These are phyloP conservation scores for Cichladusa arquata DNA, from an alignment of 2,113 vertebrate genomes.

Conservation along the genomic window DNA sequence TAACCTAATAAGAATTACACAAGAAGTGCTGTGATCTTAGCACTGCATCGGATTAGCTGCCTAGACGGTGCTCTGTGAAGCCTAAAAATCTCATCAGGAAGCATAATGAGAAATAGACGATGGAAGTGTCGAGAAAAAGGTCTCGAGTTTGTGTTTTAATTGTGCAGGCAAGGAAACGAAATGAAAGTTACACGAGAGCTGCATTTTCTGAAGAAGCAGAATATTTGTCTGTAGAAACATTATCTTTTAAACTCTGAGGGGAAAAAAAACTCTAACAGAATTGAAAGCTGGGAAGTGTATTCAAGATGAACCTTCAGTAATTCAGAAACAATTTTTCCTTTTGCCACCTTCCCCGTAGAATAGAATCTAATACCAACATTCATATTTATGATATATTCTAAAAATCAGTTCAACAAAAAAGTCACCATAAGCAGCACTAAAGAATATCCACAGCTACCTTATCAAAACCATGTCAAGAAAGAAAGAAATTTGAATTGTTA, in stretches of 20 bases:
- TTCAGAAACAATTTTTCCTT: background rate
- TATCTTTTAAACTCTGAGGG: background rate
- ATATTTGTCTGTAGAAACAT: background rate
- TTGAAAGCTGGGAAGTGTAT: background rate
- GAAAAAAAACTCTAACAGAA: background rate
- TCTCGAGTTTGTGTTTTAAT: slow-evolving; percentile 43
- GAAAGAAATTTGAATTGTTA: background rate
- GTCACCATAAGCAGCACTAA: background rate
- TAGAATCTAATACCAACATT: background rate
- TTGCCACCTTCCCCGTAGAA: background rate
- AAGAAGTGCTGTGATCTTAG: slow-evolving; percentile 55
- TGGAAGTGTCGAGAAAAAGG: slow-evolving; percentile 13
- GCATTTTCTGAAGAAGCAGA: background rate
- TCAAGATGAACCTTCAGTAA: background rate
- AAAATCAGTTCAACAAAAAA: background rate
- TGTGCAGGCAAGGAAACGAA: slow-evolving; percentile 10
- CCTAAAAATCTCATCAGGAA: slow-evolving; percentile 54
- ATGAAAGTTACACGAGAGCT: slow-evolving; percentile 23
- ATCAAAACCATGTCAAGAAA: background rate
- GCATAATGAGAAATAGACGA: slow-evolving; percentile 49
- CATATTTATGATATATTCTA: background rate
- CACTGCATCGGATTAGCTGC: slow-evolving; percentile 54
- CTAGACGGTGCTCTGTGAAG: slow-evolving; percentile 28
- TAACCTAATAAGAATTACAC: slow-evolving; percentile 63
- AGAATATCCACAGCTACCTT: background rate